Conservation (phyloP, 2,113 vertebrate genomes). For the Oryzias javanicus region DNA sequence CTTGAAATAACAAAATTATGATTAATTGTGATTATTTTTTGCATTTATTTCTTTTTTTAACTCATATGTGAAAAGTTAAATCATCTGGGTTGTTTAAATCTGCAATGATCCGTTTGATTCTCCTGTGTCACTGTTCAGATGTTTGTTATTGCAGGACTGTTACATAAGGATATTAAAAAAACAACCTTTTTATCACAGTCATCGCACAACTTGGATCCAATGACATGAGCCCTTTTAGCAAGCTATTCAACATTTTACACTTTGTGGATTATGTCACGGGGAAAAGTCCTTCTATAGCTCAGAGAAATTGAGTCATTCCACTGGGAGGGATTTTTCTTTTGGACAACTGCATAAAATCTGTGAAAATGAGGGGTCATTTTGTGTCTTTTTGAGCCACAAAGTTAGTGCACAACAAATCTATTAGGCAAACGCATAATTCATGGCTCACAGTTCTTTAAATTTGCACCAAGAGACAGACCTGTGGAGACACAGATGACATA, state of each 20-base stretch:
- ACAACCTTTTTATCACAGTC: not conserved
- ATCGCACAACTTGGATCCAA: slow-evolving; percentile 13
- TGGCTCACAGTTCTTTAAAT: slow-evolving; percentile 58
- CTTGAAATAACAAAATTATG: too few relatives aligned
- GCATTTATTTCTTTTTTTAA: too few relatives aligned
- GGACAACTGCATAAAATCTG: slow-evolving; percentile 28
- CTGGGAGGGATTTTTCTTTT: slow-evolving; percentile 17
- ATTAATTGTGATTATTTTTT: too few relatives aligned
- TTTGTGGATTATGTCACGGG: slow-evolving; percentile 9
- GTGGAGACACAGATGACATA: slow-evolving; percentile 58
- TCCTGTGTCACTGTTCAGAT: too few relatives aligned
- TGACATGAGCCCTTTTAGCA: not conserved
- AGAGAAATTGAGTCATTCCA: slow-evolving; percentile 30
- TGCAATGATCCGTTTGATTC: too few relatives aligned
- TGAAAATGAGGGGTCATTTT: slow-evolving; percentile 38
- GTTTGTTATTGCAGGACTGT: not conserved
- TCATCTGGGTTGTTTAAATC: too few relatives aligned
- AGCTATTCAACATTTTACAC: slow-evolving; percentile 8
- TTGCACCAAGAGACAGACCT: slow-evolving; percentile 57
- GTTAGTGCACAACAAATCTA: slow-evolving; percentile 51
- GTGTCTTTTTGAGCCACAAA: slow-evolving; percentile 41
- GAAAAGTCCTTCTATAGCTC: slow-evolving; percentile 29
- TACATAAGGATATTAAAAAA: not conserved
- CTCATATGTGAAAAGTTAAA: too few relatives aligned
- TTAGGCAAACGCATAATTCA: slow-evolving; percentile 60